Evolutionary conservation across 2,797 vertebrate species (phyloP).

Genomic region (Phrynocephalus guinanensis): DNA sequence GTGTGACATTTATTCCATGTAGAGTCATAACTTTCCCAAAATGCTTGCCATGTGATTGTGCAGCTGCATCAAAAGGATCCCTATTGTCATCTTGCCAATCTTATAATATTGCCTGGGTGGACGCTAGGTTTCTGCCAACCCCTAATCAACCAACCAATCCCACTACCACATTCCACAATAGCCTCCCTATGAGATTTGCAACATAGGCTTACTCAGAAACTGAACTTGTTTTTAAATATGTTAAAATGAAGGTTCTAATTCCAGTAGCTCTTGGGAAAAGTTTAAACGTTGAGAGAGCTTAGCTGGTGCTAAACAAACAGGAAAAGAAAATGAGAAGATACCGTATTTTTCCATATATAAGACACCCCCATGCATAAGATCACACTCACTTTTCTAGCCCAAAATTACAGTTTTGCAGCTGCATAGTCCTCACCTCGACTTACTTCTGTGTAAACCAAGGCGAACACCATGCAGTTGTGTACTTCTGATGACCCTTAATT

Average conservation of each 20-base stretch:
- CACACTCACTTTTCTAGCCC: too few species aligned
- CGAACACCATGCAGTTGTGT: too few species aligned
- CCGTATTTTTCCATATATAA: too few species aligned
- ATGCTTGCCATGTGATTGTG: not conserved
- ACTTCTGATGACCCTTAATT: too few species aligned
- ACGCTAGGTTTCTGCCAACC: too few species aligned
- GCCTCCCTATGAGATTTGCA: not conserved
- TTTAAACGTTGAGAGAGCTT: not conserved
- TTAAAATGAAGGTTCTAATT: not conserved
- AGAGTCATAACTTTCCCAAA: not conserved
- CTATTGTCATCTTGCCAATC: not conserved
- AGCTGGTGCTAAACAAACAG: not conserved
- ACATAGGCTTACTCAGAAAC: not conserved
- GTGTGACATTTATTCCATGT: not conserved
- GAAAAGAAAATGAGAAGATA: not conserved
- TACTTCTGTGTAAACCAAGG: too few species aligned
- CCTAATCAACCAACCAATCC: not conserved
- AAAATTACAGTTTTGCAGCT: too few species aligned
- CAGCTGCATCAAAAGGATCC: not conserved
- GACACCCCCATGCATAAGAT: too few species aligned
- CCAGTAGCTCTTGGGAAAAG: not conserved
- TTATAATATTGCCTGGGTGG: not conserved
- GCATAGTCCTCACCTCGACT: too few species aligned
- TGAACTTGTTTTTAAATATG: not conserved
- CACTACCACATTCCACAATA: not conserved